Evolutionary conservation across 2,113 vertebrate genomes (phyloP), one percentile per base, ranked within the genome.

Genomic region (Eptesicus fuscus): DNA sequence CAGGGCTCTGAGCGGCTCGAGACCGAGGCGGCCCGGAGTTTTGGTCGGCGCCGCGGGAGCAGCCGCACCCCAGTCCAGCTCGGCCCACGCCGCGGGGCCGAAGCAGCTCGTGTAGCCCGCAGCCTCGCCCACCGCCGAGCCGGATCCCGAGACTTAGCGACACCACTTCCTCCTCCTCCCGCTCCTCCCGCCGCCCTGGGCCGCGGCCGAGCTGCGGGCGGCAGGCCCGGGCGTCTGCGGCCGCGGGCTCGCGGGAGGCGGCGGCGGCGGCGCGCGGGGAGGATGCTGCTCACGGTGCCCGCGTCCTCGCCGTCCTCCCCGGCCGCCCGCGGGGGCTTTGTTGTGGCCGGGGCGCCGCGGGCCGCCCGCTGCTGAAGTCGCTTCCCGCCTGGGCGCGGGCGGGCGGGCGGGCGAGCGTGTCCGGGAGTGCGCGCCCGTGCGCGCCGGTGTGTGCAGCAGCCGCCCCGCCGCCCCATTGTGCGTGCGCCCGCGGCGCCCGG

Each of bases 381-480:
- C 70, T 37, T 32, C 32, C 30, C 14, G 88, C 88, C 82, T 30
- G 10, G 59, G 59, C 5, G 59, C 59, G 59, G 56, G 61, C 80
- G 18, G 49, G 47, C 69, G 51, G 63, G 73, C 53, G 71, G 87
- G 80, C 82, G 78, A 35, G 83, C 67, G 76, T 61, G 67, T 44
- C 80, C 67, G 93, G 85, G 86, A 40, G 83, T 11, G 56, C 78
- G 85, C 87, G 83, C 84, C 32, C 4, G 69, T 71, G 95, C 32
- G 78, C 65, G 87, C 67, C 10, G 32, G 37, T 53, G 89, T 56
- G 90, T 76, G 69, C 96, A 22, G 76, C 83, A 53, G 40, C 59
- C 88, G 86, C 79, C 61, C 83, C 73, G 63, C 93, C 18, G 93
- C 74, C 93, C 78, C 93, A 40, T 95, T 95, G 94, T 96, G 79